Evolutionary conservation across 1,140 invertebrate species (phyloP).

Genomic region (Rhagoletis pomonella): DNA sequence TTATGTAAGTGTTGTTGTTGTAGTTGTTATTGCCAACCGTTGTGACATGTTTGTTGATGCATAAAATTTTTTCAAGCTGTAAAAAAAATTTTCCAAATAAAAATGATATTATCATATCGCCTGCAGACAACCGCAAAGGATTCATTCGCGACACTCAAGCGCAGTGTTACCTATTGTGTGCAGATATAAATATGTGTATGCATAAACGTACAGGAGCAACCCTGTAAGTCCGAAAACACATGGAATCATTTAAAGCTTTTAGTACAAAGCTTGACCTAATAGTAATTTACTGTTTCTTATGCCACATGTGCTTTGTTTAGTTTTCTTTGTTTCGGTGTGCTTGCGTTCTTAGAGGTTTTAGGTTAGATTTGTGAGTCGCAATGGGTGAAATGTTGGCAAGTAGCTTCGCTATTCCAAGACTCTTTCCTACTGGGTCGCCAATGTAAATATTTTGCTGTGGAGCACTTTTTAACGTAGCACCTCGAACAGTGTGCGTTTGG

Average conservation of each 20-base stretch:
- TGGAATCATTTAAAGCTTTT: too few relatives aligned
- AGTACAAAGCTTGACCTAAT: too few relatives aligned
- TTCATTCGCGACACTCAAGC: background rate
- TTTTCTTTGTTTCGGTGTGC: too few relatives aligned
- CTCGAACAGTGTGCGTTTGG: background rate
- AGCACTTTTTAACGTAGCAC: background rate
- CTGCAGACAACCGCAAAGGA: constrained; percentile 30
- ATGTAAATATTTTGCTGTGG: background rate
- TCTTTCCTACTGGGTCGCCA: too few relatives aligned
- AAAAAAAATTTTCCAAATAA: constrained; percentile 15
- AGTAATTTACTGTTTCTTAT: too few relatives aligned
- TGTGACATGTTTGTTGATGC: constrained; percentile 46
- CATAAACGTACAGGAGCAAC: background rate
- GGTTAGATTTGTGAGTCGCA: too few relatives aligned
- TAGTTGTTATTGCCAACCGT: constrained; percentile 17
- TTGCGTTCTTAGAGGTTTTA: too few relatives aligned
- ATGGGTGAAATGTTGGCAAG: background rate
- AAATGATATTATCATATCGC: constrained; percentile 52
- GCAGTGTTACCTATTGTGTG: background rate
- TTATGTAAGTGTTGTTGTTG: background rate
- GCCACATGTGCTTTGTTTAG: too few relatives aligned
- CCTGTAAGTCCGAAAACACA: background rate
- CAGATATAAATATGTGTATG: background rate
- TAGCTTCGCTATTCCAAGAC: too few relatives aligned
- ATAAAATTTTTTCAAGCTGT: constrained; percentile 37